Evolutionary conservation across 2,797 vertebrate genomes (phyloP).

Genomic region (Lemur catta): DNA sequence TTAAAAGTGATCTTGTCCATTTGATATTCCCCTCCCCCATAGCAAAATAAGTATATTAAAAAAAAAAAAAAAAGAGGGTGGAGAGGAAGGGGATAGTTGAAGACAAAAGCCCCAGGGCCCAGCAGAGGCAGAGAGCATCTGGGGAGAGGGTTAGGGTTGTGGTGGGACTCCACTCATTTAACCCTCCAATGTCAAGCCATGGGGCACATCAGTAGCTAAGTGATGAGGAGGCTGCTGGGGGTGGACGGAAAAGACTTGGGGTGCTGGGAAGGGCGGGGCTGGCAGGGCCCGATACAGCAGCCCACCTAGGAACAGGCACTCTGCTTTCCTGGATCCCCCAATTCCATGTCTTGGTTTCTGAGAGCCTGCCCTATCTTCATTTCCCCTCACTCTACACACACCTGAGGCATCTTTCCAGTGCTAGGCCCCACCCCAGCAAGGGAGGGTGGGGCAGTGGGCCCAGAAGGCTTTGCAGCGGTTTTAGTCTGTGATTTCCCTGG

Average conservation of each 20-base stretch:
- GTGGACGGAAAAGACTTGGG: slow-evolving; percentile 2
- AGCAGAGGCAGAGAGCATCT: slow-evolving; percentile 42
- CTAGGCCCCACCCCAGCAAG: neutral
- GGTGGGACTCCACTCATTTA: neutral
- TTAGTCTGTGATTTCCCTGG: slow-evolving; percentile 4
- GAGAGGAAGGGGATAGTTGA: slow-evolving; percentile 9
- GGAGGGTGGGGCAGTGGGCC: neutral
- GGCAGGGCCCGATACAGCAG: neutral
- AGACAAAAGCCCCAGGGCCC: slow-evolving; percentile 61
- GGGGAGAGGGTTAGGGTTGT: slow-evolving; percentile 8
- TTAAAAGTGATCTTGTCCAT: slow-evolving; percentile 81
- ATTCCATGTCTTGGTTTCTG: neutral
- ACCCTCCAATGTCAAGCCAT: slow-evolving; percentile 41
- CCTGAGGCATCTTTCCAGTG: slow-evolving; percentile 72
- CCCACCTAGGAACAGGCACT: neutral
- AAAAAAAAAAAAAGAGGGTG: slow-evolving; percentile 51
- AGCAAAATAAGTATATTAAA: slow-evolving; percentile 82
- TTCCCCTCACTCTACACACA: slow-evolving; percentile 20
- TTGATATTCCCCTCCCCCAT: slow-evolving; percentile 71
- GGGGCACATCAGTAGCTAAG: slow-evolving; percentile 75
- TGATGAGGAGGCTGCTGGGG: slow-evolving; percentile 42
- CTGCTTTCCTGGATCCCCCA: neutral
- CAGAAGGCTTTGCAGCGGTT: slow-evolving; percentile 28
- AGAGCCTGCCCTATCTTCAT: neutral
- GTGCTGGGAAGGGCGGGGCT: slow-evolving; percentile 13